A percentile compares a stretch with the other conserved stretches of the same genome.
These are phyloP conservation scores for Planiliza haematocheilus DNA, from an alignment of 2,113 vertebrate genomes.

Conservation along the genomic window DNA sequence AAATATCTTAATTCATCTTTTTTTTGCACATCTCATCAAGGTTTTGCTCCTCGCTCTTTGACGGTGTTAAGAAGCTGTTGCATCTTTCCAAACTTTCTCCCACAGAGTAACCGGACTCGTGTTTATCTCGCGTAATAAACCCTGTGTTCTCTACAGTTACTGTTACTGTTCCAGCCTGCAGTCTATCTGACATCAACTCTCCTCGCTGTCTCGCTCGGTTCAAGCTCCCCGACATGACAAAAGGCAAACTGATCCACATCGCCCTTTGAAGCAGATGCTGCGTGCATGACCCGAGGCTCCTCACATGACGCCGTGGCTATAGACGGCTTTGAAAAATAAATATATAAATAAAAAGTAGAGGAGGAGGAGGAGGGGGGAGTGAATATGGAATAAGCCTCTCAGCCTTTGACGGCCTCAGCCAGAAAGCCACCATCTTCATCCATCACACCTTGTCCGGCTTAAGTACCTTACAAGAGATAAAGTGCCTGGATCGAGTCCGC, in stretches of 20 bases:
- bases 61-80: no score
- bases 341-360: no score
- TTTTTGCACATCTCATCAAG: no score
- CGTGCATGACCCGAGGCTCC: constrained; percentile 13
- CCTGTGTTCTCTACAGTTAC: no score
- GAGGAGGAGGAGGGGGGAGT: no score
- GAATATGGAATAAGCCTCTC: constrained; percentile 14
- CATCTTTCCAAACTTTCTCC: no score
- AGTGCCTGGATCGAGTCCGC: neutral
- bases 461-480: constrained; percentile 30
- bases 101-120: no score
- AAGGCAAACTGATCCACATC: neutral
- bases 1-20: no score
- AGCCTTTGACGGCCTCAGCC: constrained; percentile 27
- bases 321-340: no score
- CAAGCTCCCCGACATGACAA: neutral
- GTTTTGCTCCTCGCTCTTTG: no score
- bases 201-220: constrained; percentile 7
- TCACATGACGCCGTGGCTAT: neutral
- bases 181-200: neutral
- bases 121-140: no score
- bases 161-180: no score
- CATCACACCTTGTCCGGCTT: constrained; percentile 24
- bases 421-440: constrained; percentile 46
- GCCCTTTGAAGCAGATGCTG: neutral